Conservation (phyloP, 1,140 invertebrate genomes). For the Andricus grossulariae region DNA sequence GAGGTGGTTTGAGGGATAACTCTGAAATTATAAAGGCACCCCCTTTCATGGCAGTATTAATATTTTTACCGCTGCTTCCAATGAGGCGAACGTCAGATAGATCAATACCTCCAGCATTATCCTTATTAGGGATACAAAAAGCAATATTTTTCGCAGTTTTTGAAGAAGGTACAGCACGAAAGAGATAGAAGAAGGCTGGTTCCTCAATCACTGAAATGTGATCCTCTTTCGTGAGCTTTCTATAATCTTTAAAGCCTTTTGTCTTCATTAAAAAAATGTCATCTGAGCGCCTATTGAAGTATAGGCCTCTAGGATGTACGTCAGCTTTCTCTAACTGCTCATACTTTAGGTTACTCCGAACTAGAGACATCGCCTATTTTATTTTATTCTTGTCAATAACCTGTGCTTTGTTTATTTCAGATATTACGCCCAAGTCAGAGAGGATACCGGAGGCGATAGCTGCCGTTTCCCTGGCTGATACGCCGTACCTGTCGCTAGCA, state of each 20-base stretch:
- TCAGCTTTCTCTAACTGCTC: too few relatives aligned
- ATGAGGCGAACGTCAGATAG: too few relatives aligned
- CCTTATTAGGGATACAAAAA: neutral
- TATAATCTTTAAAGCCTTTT: too few relatives aligned
- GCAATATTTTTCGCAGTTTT: neutral
- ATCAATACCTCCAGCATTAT: neutral
- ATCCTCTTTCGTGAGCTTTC: neutral
- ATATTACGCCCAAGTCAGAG: too few relatives aligned
- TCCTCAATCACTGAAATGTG: neutral
- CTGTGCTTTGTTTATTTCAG: too few relatives aligned
- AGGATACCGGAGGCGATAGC: too few relatives aligned
- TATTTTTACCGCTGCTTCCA: too few relatives aligned
- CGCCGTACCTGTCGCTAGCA: conserved; percentile 2
- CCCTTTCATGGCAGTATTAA: neutral
- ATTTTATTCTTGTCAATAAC: too few relatives aligned
- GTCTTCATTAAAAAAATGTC: neutral
- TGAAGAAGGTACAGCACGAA: neutral
- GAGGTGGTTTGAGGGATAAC: neutral
- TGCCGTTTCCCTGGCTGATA: neutral
- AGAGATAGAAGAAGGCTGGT: neutral
- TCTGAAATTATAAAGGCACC: neutral
- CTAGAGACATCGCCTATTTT: too few relatives aligned
- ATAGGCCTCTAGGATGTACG: too few relatives aligned
- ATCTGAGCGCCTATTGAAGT: neutral
- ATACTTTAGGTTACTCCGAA: too few relatives aligned